Conservation (phyloP, 2,113 vertebrate species). For the Gobius niger region DNA sequence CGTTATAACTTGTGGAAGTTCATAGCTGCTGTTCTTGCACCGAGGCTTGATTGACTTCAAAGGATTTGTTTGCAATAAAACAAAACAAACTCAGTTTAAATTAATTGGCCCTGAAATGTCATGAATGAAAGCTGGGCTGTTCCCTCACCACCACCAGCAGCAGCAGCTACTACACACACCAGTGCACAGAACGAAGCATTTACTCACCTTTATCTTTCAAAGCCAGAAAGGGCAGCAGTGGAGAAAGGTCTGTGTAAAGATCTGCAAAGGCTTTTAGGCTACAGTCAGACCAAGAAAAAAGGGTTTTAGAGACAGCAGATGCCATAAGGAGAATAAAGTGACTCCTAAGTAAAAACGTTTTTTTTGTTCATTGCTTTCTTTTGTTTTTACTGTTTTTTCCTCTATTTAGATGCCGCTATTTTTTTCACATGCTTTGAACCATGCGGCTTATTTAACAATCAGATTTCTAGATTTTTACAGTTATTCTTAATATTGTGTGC, state of each 20-base stretch:
- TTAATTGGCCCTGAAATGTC: background rate
- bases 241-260: conserved; percentile 6
- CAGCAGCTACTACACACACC: background rate
- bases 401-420: background rate
- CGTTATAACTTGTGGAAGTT: background rate
- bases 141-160: background rate
- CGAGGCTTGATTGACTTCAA: background rate
- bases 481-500: too few species aligned
- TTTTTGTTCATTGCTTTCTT: too few species aligned
- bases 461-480: too few species aligned
- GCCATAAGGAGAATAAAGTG: too few species aligned
- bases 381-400: background rate
- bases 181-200: background rate
- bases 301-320: too few species aligned
- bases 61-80: background rate
- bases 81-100: background rate
- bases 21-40: background rate
- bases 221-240: background rate
- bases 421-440: too few species aligned
- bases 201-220: background rate
- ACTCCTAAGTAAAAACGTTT: too few species aligned
- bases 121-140: background rate
- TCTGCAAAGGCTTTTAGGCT: background rate
- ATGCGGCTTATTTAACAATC: too few species aligned
- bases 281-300: background rate